Evolutionary conservation across 2,888 invertebrate genomes (phyloP), one percentile per base, ranked within the genome.

Genomic region (Leucoma salicis): DNA sequence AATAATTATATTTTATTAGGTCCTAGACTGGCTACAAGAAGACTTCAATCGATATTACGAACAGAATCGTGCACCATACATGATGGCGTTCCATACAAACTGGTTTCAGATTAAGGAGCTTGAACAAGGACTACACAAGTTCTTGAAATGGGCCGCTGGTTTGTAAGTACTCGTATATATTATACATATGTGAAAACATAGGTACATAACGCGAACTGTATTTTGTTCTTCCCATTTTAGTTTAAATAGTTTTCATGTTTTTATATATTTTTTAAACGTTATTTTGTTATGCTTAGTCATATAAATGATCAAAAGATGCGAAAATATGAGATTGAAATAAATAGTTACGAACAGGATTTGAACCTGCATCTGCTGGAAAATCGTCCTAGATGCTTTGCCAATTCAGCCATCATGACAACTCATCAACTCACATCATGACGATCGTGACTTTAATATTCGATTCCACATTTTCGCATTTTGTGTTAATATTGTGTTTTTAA

Each of bases 11-110:
- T 31, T 27, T 31, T 31, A 31, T 15, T 31, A 95, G 82, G 96
- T 96, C 1, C 91, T 96, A 40, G 94, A 95, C 68, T 97, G 97
- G 97, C 90, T 97, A 15, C 94, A 95, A 72, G 96, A 97, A 84
- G 97, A 97, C 77, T 97, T 97, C 81, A 92, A 91, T 48, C 91
- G 96, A 15, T 92, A 95, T 77, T 97, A 96, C 69, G 94, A 95
- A 18, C 96, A 96, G 76, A 97, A 97, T 77, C 91, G 95, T 49
- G 96, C 97, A 1, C 96, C 97, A 0, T 97, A 97, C 79, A 96
- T 97, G 96, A 96, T 97, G 96, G 94, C 97, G 0, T 95, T 97
- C 93, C 98, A 98, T 74, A 97, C 98, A 0, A 97, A 97, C 82
- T 98, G 98, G 98, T 98, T 98, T 91, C 96, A 95, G 75, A 96